Conservation (phyloP, 2,797 vertebrate genomes). For the Tiaroga cobitis region DNA sequence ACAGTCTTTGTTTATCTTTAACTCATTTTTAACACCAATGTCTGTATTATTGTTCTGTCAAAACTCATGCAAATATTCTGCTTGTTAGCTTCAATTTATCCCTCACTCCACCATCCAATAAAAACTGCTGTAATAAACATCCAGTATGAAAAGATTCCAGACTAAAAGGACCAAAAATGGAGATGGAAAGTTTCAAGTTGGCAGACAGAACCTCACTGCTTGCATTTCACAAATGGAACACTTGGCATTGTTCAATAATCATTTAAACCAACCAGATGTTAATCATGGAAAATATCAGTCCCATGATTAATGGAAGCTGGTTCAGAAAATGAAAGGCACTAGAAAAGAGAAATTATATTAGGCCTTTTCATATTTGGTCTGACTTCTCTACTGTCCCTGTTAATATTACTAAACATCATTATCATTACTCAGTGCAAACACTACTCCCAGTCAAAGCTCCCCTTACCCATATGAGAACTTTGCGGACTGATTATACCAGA, state of each 20-base stretch:
- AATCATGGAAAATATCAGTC: slow-evolving; percentile 2
- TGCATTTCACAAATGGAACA: slow-evolving; percentile 12
- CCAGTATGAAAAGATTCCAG: not conserved
- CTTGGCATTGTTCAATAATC: slow-evolving; percentile 6
- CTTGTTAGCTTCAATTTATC: not conserved
- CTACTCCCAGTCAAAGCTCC: not conserved
- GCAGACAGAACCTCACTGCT: not conserved
- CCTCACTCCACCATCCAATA: not conserved
- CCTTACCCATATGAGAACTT: not conserved
- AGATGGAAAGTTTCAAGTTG: not conserved
- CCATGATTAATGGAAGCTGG: not conserved
- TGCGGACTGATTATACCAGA: slow-evolving; percentile 1
- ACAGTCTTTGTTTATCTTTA: not conserved
- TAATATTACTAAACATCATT: not conserved
- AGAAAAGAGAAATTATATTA: not conserved
- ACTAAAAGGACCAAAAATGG: slow-evolving; percentile 31
- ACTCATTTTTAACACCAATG: not conserved
- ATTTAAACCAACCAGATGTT: slow-evolving; percentile 11
- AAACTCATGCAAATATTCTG: not conserved
- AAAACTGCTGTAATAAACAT: not conserved
- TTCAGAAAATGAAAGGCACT: not conserved
- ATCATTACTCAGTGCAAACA: not conserved
- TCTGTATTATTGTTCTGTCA: not conserved
- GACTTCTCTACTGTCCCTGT: not conserved
- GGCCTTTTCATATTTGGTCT: not conserved